Base-by-base conservation (phyloP, 2,113 vertebrate species). In the Lycocorax pyrrhopterus region DNA sequence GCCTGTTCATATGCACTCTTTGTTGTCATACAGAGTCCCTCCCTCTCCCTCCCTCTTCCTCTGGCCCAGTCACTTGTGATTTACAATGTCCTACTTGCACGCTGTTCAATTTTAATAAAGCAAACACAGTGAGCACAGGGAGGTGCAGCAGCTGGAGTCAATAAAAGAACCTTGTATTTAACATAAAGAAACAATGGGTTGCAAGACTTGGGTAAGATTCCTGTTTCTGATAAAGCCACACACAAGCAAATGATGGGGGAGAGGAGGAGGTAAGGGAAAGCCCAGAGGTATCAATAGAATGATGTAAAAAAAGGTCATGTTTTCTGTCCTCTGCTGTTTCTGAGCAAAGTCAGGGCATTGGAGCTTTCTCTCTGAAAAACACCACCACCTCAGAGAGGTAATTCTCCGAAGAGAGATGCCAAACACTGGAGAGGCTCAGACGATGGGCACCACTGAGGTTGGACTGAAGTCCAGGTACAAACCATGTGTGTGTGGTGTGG, bases 31-130 rank as follows among this genome's bases (percentile, higher is more conserved):
- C 80, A 79, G 68, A 92, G 87, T n/a, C n/a, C 41, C 76, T 78
- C 20, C 82, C 63, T 83, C 85, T 91, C 90, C 93, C 86, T 87
- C 84, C 76, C 60, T 95, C 86, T 91, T 93, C 89, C 91, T 76
- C 87, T 94, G 88, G 83, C 88, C 90, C 86, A 89, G 62, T 89
- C 85, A 35, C 59, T 93, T 59, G 35, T 87, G 91, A 96, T 95
- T 96, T 94, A 96, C 72, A 83, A 96, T 89, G 75, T 89, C 93
- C 95, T 92, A 89, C 90, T 92, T 88, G 73, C 84, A 85, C 29
- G 12, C 92, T 90, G 96, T 68, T 96, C 95, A 94, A 68, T 83
- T 87, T 96, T 88, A 95, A 94, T 87, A 96, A 89, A 91, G 89
- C 78, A 80, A 90, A 96, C 49, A 85, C 82, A 87, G 55, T 41